Evolutionary conservation across 2,113 vertebrate genomes (phyloP), one percentile per base, ranked within the genome.

Genomic region (Columbina picui): DNA sequence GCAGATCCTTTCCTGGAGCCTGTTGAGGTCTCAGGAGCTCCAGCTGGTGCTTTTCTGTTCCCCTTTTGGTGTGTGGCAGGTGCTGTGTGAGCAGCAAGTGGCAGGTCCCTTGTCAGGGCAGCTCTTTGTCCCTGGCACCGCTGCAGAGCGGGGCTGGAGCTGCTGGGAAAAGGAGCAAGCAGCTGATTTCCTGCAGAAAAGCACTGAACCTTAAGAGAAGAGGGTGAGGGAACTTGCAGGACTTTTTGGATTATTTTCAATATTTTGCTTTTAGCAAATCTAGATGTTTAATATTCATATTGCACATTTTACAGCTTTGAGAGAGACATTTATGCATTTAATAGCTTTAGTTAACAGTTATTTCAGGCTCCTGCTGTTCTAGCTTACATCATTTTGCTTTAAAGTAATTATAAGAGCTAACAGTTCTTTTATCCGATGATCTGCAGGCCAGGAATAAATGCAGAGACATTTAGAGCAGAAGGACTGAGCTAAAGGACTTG

Each of bases 341-440:
- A 97, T 96, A 95, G 96, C 95, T 94, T 96, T 96, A 95, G 94
- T 97, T 97, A 96, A 95, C 91, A 79, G 93, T 96, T 96, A 95
- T 93, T 97, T 92, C 88, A 9, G 89, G 96, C 90, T 91, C 95
- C 95, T 94, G 94, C 96, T 96, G 95, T 87, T 96, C 84, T 34
- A 84, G 80, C 94, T 97, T 92, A 75, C 95, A 96, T 96, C 89
- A 86, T 76, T 96, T 96, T 83, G 88, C 94, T 97, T 97, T 95
- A 96, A 95, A 96, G 95, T 92, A 96, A 97, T 97, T 96, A 95
- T 32, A 59, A 89, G 94, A 94, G 94, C 94, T 92, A 94, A 93
- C 79, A 90, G 94, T 85, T 93, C 94, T 95, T 95, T 94, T 90
- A 94, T 95, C 95, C 45, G 60, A 84, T 94, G 93, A 93, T 96